Evolutionary conservation across 2,888 invertebrate genomes (phyloP), one percentile per base, ranked within the genome.

Genomic region (Dasypolia templi): DNA sequence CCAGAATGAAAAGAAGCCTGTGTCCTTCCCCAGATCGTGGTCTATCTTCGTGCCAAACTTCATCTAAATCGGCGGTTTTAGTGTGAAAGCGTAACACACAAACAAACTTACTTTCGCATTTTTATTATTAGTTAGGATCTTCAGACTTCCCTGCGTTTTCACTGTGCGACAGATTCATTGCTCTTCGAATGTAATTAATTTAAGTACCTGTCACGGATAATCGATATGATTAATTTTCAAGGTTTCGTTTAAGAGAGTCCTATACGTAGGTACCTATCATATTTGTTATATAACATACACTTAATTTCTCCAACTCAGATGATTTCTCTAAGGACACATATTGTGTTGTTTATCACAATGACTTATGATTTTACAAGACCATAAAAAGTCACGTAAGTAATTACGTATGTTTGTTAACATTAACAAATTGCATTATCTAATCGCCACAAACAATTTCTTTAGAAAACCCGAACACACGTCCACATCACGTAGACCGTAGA

Each of bases 261-360:
- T 35, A 35, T 61, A 42, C 26, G 9, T 44, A 42, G 22, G 9
- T 44, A 44, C 26, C 14, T 44, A 58, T 39, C 29, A 62, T 22
- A 51, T 62, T 35, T 71, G 61, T 62, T 26, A 49, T 62, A 56
- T 62, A n/a, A n/a, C 19, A 53, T 72, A 79, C n/a, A n/a, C n/a
- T n/a, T 39, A 79, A 39, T 81, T 63, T 73, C 39, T 51, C 44
- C 17, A 64, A 64, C 22, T 46, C 53, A 17, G 32, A 32, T 14
- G 17, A 64, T 74, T 46, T 7, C 35, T 35, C 11, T 19, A 55
- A 9, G 12, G 32, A n/a, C 11, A 17, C 2, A 32, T 55, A 49
- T 79, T 72, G 14, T 56, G n/a, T 79, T 72, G 14, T 56, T n/a
- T 62, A 72, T 69, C 35, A 72, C 44, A 32, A 58, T 73, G 58